phyloP scores from a whole-genome alignment of 2,888 invertebrate genomes.

The Sturmia bella region DNA sequence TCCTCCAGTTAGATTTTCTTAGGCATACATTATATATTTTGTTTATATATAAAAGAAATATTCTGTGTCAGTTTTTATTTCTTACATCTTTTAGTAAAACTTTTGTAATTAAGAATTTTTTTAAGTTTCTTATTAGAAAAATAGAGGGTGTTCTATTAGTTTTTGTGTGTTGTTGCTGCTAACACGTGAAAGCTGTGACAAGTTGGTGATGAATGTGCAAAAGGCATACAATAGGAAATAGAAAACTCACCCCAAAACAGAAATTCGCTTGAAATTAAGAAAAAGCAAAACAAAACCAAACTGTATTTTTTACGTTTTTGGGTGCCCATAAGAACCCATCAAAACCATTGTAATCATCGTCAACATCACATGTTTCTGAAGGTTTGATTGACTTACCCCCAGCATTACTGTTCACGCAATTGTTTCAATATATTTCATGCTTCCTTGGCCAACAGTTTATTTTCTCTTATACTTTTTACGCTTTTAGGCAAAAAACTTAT shows the following conservation, averaged over 20 bases:
- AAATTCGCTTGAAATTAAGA: not conserved
- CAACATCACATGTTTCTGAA: constrained; percentile 70
- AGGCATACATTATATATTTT: no score
- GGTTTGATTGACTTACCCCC: constrained; percentile 71
- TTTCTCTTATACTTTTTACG: not conserved
- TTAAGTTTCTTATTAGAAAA: not conserved
- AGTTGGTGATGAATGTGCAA: constrained; percentile 22
- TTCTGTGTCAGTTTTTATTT: not conserved
- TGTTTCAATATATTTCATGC: constrained; percentile 9
- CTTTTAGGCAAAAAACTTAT: not conserved
- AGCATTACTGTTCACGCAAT: constrained; percentile 8
- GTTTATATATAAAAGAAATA: no score
- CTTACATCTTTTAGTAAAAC: constrained; percentile 38
- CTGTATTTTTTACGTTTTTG: constrained; percentile 18
- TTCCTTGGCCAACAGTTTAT: constrained; percentile 4
- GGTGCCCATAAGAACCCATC: constrained; percentile 41
- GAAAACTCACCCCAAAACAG: constrained; percentile 42
- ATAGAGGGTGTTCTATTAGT: constrained; percentile 4
- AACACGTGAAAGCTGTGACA: constrained; percentile 58
- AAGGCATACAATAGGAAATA: constrained; percentile 4
- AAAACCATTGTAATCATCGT: constrained; percentile 38
- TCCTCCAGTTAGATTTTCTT: no score
- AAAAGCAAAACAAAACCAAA: not conserved
- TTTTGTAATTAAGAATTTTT: constrained; percentile 57
- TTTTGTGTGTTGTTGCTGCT: constrained; percentile 17